Conservation (phyloP, 2,888 invertebrate genomes). For the Tinea pellionella region DNA sequence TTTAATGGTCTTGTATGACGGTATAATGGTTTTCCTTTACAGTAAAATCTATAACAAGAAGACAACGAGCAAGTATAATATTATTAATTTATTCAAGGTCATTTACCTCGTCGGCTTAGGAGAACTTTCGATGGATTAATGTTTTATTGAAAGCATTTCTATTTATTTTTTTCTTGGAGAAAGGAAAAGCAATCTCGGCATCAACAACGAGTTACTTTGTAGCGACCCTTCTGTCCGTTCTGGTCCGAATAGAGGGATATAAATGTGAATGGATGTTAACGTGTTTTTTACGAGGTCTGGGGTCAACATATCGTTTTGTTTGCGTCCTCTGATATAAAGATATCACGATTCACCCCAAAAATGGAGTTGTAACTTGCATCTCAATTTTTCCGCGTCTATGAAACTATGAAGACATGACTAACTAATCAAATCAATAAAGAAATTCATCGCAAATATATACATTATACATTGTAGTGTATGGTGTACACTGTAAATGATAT, state of each 20-base stretch:
- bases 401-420: neutral
- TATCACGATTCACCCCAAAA: constrained; percentile 43
- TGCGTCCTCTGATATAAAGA: constrained; percentile 61
- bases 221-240: constrained; percentile 23
- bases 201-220: constrained; percentile 24
- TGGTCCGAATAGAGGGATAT: constrained; percentile 60
- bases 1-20: too few species aligned
- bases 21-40: too few species aligned
- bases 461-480: too few species aligned
- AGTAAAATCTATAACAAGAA: neutral
- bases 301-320: constrained; percentile 65
- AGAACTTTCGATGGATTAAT: neutral
- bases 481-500: too few species aligned
- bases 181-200: constrained; percentile 12
- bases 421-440: neutral
- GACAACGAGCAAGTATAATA: too few species aligned
- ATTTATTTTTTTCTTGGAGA: neutral
- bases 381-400: neutral
- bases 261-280: constrained; percentile 69
- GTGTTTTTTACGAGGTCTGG: constrained; percentile 63
- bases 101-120: neutral
- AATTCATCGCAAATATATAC: neutral
- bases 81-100: too few species aligned
- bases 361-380: constrained; percentile 22
- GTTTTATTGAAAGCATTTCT: constrained; percentile 3